A percentile compares a stretch with the other conserved stretches of the same genome.
phyloP scores from a whole-genome alignment of 2,888 invertebrate genomes.

The Idaea aversata region DNA sequence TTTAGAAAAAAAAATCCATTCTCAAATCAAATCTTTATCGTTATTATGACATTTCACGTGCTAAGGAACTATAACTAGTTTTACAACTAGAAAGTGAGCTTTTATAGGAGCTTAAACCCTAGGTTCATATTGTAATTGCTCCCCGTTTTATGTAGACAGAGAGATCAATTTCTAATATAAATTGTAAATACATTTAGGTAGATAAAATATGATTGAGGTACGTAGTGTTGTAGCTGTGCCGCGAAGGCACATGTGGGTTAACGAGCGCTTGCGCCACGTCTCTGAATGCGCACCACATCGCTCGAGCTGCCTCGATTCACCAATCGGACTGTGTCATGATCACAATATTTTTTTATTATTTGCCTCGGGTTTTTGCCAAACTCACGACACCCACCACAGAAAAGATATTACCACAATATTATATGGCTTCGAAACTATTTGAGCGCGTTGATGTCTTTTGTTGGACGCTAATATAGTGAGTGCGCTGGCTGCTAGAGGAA shows the following conservation, averaged over 20 bases:
- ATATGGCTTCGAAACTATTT: background rate
- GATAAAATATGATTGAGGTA: slow-evolving; percentile 9
- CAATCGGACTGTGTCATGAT: slow-evolving; percentile 44
- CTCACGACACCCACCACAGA: background rate
- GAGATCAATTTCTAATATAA: background rate
- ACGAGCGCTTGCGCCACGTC: slow-evolving; percentile 61
- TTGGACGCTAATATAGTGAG: background rate
- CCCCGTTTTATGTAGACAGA: background rate
- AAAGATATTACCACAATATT: background rate
- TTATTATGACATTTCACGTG: too few relatives aligned
- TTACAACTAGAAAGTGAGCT: background rate
- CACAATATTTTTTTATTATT: slow-evolving; percentile 11
- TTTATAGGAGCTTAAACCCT: background rate
- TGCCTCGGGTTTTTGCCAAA: background rate
- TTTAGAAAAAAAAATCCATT: too few relatives aligned
- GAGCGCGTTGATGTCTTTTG: background rate
- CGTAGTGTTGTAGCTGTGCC: slow-evolving; percentile 21
- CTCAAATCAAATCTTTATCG: too few relatives aligned
- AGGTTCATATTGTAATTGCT: background rate
- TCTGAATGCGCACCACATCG: slow-evolving; percentile 27
- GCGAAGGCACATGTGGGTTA: slow-evolving; percentile 65
- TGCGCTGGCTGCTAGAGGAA: background rate
- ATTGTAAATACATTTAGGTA: background rate
- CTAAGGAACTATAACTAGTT: background rate
- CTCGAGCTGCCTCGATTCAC: slow-evolving; percentile 30